These are phyloP conservation scores for Drosophila anceps DNA, from an alignment of 2,888 invertebrate genomes.

Conservation along the genomic window DNA sequence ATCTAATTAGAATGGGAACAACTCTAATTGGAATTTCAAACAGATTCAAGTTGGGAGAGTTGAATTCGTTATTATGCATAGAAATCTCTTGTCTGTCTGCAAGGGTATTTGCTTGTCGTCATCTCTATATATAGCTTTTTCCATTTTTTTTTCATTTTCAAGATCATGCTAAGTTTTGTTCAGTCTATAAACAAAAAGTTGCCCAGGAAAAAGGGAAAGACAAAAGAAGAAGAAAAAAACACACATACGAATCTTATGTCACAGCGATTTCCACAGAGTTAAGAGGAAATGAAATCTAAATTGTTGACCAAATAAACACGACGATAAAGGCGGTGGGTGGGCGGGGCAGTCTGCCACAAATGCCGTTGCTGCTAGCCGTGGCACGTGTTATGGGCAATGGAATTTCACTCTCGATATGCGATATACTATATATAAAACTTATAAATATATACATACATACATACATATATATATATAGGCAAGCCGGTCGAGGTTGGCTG, in stretches of 20 bases:
- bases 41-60: too few relatives aligned
- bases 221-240: too few relatives aligned
- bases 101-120: conserved; percentile 16
- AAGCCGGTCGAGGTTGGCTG: conserved; percentile 29
- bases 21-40: neutral
- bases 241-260: conserved; percentile 41
- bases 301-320: conserved; percentile 46
- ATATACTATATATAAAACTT: conserved; percentile 19
- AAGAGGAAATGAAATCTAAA: conserved; percentile 61
- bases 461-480: conserved; percentile 12
- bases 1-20: neutral
- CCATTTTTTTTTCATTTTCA: neutral
- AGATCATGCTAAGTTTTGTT: conserved; percentile 15
- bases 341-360: neutral
- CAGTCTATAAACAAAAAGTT: conserved; percentile 3
- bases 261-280: conserved; percentile 36
- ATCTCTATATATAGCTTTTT: neutral
- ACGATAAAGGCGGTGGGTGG: conserved; percentile 44
- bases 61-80: neutral
- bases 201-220: neutral
- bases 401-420: conserved; percentile 66
- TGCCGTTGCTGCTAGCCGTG: conserved; percentile 2
- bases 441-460: conserved; percentile 5
- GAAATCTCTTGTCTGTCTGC: neutral
- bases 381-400: conserved; percentile 56